Conservation (phyloP, 2,113 vertebrate genomes). For the Pyxicephalus adspersus region DNA sequence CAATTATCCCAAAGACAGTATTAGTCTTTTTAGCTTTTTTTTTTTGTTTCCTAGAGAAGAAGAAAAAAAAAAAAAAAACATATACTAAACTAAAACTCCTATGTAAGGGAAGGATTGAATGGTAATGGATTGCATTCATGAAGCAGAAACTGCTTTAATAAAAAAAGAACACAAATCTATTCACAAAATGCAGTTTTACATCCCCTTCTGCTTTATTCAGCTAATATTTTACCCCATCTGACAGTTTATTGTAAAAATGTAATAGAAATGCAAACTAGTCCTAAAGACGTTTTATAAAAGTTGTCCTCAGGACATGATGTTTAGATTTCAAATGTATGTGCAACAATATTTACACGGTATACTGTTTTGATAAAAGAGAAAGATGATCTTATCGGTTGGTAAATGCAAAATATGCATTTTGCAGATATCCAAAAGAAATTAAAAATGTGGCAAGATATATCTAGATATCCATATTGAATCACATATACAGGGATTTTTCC, state of each 20-base stretch:
- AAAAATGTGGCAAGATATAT: too few relatives aligned
- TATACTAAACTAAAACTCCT: not conserved
- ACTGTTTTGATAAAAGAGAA: not conserved
- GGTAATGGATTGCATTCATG: not conserved
- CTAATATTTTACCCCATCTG: conserved; percentile 57
- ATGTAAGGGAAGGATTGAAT: not conserved
- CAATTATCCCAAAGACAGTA: too few relatives aligned
- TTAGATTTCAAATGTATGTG: not conserved
- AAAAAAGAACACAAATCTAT: not conserved
- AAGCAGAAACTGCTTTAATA: not conserved
- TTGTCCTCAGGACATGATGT: not conserved
- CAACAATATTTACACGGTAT: conserved; percentile 5
- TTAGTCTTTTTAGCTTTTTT: not conserved
- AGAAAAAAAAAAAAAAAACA: not conserved
- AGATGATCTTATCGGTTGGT: too few relatives aligned
- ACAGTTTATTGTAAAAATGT: conserved; percentile 62
- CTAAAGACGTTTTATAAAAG: conserved; percentile 52
- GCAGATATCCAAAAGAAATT: too few relatives aligned
- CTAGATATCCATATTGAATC: too few relatives aligned
- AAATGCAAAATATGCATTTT: too few relatives aligned
- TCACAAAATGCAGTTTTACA: not conserved
- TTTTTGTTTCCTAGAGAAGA: not conserved
- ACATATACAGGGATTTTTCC: too few relatives aligned
- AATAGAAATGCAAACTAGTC: conserved; percentile 43
- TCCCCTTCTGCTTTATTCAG: conserved; percentile 50